phyloP scores from a whole-genome alignment of 35 echinoderm and acorn worm genomes.

The Ophiothrix spiculata region DNA sequence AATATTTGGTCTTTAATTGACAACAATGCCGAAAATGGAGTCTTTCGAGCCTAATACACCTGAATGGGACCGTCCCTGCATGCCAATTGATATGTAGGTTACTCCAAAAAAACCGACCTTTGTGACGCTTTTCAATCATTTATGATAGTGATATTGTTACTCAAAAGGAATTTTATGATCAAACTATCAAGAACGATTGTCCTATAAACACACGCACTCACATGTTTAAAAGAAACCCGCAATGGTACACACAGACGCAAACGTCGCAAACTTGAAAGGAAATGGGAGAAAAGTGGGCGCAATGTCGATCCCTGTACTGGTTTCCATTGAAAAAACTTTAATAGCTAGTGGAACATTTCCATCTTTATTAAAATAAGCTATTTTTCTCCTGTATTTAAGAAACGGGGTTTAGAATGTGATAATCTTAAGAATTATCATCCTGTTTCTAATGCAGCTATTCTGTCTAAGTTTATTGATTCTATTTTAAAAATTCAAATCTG shows the following conservation, averaged over 20 bases:
- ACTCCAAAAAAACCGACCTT: neutral
- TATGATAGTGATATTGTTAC: neutral
- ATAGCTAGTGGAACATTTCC: too few species aligned
- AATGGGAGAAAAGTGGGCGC: too few species aligned
- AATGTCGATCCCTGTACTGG: conserved; percentile 36
- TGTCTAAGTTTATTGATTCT: conserved; percentile 16
- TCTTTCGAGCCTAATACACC: too few species aligned
- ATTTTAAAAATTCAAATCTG: too few species aligned
- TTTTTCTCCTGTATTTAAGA: too few species aligned
- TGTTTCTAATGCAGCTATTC: neutral
- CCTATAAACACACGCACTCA: neutral
- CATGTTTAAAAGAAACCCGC: neutral
- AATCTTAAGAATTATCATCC: conserved; percentile 11
- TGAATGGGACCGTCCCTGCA: too few species aligned
- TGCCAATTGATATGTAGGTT: too few species aligned
- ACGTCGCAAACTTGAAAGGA: too few species aligned
- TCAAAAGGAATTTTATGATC: neutral
- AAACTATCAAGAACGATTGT: too few species aligned
- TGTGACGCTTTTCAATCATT: neutral
- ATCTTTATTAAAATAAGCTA: too few species aligned
- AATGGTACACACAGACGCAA: neutral
- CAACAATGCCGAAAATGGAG: too few species aligned
- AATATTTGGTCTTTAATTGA: too few species aligned
- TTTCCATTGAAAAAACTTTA: conserved; percentile 52
- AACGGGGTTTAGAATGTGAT: neutral